Percentiles rank a stretch among this genome's conserved stretches.
Evolutionary conservation across 2,797 vertebrate genomes (phyloP).

Genomic region (Cephalopachus bancanus): DNA sequence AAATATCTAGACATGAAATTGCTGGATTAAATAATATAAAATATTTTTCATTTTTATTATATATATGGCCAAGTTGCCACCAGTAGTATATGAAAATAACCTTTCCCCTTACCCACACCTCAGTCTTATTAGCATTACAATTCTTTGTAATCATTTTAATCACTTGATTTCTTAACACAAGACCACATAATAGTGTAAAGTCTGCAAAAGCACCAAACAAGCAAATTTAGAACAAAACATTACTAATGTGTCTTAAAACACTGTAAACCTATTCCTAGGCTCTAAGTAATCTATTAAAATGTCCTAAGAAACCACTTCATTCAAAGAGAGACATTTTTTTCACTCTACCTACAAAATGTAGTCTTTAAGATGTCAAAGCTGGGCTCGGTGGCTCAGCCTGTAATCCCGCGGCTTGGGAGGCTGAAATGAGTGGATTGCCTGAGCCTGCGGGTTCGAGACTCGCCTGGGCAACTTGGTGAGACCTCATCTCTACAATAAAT

Average conservation of each 20-base stretch:
- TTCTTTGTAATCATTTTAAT: background rate
- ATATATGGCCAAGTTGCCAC: background rate
- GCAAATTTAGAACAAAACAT: slow-evolving; percentile 40
- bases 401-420: too few relatives aligned
- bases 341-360: background rate
- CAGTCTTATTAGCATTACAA: background rate
- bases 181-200: background rate
- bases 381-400: too few relatives aligned
- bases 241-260: background rate
- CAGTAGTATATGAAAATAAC: slow-evolving; percentile 38
- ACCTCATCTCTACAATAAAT: too few relatives aligned
- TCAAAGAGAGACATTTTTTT: background rate
- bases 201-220: background rate
- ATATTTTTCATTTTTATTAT: background rate
- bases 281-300: background rate
- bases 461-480: too few relatives aligned
- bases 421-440: too few relatives aligned
- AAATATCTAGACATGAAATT: slow-evolving; percentile 49
- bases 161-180: slow-evolving; percentile 58
- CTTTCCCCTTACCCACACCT: background rate
- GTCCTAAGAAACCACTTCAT: background rate
- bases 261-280: background rate
- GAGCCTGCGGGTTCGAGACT: too few relatives aligned
- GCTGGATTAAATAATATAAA: background rate
- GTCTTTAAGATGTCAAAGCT: background rate